Evolutionary conservation across 1,140 invertebrate genomes (phyloP).

Genomic region (Ips typographus): DNA sequence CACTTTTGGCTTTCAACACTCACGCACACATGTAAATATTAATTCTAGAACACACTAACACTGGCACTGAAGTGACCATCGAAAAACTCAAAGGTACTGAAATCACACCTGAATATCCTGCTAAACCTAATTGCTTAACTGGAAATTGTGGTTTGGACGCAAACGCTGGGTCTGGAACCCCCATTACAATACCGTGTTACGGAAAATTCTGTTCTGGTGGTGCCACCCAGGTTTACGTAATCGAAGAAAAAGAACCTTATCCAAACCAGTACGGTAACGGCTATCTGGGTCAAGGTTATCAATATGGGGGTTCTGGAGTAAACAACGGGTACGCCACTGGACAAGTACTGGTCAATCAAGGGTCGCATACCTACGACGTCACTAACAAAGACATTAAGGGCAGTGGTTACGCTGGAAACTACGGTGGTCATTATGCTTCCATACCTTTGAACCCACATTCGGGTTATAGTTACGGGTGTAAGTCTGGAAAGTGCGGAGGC

Average conservation of each 20-base stretch:
- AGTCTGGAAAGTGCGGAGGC: not conserved
- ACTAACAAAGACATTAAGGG: constrained; percentile 14
- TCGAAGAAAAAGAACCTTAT: not conserved
- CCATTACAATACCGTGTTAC: not conserved
- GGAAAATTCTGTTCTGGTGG: constrained; percentile 5
- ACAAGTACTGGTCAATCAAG: constrained; percentile 26
- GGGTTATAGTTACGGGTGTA: not conserved
- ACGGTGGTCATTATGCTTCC: not conserved
- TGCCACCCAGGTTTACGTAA: constrained; percentile 7
- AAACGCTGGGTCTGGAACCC: constrained; percentile 1
- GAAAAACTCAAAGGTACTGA: constrained; percentile 14
- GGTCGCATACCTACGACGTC: constrained; percentile 7
- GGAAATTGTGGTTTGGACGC: not conserved
- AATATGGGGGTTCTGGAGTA: not conserved
- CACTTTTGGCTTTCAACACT: not conserved
- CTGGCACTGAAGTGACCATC: constrained; percentile 11
- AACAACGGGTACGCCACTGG: constrained; percentile 19
- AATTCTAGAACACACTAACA: not conserved
- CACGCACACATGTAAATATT: not conserved
- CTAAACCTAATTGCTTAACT: not conserved
- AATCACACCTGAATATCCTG: not conserved
- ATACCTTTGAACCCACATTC: not conserved
- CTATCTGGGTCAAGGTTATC: too few species aligned
- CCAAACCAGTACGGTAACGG: not conserved
- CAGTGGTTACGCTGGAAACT: constrained; percentile 2